Evolutionary conservation across 2,113 vertebrate genomes (phyloP).

Genomic region (Coracopsis vasa): DNA sequence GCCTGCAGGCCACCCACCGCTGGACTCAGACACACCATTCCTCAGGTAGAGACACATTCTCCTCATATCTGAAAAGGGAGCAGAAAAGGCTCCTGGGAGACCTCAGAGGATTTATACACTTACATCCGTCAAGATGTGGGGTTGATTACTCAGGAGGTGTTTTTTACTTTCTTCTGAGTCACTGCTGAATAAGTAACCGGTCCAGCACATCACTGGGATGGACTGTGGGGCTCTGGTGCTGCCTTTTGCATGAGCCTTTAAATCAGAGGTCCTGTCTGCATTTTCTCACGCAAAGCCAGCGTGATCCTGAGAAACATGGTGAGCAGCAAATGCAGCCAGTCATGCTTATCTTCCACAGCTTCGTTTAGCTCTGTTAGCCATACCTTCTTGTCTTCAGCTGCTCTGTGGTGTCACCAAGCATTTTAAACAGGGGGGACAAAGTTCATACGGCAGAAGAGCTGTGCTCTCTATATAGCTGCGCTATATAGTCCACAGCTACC

Average conservation of each 20-base stretch:
- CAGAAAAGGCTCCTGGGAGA: background rate
- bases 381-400: background rate
- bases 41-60: background rate
- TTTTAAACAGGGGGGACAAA: background rate
- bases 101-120: background rate
- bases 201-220: rapidly evolving
- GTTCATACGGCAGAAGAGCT: background rate
- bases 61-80: background rate
- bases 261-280: background rate
- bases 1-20: background rate
- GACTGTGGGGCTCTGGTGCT: background rate
- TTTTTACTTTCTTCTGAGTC: background rate
- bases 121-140: background rate
- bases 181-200: background rate
- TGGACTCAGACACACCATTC: background rate
- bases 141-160: background rate
- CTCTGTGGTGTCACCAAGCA: background rate
- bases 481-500: background rate
- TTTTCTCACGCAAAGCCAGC: background rate
- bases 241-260: background rate
- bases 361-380: background rate
- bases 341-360: background rate
- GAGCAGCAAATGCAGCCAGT: background rate
- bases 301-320: background rate
- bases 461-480: background rate